phyloP scores from a whole-genome alignment of 2,888 invertebrate species.

The Galeopsomyia nigrocyanea region DNA sequence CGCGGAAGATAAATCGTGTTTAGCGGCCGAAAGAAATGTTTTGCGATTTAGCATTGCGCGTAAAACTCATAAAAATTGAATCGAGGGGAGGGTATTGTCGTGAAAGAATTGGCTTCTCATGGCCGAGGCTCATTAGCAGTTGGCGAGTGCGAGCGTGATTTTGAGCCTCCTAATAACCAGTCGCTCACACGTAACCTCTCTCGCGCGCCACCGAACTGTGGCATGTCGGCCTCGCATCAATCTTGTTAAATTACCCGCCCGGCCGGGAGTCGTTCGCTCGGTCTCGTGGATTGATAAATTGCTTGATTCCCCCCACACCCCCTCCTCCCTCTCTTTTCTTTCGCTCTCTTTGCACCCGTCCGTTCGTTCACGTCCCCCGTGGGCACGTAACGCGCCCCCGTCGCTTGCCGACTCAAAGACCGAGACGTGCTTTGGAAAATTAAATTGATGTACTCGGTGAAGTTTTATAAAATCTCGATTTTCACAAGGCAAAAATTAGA shows the following conservation, averaged over 20 bases:
- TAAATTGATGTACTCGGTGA: constrained; percentile 58
- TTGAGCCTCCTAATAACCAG: constrained; percentile 63
- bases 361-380: constrained; percentile 53
- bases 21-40: too few relatives aligned
- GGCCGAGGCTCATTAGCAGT: constrained; percentile 24
- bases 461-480: too few relatives aligned
- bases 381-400: constrained; percentile 61
- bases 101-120: constrained; percentile 29
- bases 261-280: constrained; percentile 59
- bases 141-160: constrained; percentile 57
- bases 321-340: constrained; percentile 50
- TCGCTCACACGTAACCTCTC: constrained; percentile 59
- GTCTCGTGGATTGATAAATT: constrained; percentile 65
- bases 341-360: constrained; percentile 5
- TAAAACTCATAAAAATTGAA: constrained; percentile 30
- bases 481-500: too few relatives aligned
- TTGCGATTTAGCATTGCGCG: too few relatives aligned
- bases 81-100: constrained; percentile 2
- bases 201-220: constrained; percentile 58
- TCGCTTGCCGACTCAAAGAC: constrained; percentile 51
- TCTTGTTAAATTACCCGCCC: constrained; percentile 68
- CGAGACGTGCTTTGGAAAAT: constrained; percentile 62
- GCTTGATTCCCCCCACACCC: constrained; percentile 57
- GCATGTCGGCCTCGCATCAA: constrained; percentile 67
- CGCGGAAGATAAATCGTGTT: too few relatives aligned